phyloP scores from a whole-genome alignment of 2,888 invertebrate species.

The Drosophila bunnanda region DNA sequence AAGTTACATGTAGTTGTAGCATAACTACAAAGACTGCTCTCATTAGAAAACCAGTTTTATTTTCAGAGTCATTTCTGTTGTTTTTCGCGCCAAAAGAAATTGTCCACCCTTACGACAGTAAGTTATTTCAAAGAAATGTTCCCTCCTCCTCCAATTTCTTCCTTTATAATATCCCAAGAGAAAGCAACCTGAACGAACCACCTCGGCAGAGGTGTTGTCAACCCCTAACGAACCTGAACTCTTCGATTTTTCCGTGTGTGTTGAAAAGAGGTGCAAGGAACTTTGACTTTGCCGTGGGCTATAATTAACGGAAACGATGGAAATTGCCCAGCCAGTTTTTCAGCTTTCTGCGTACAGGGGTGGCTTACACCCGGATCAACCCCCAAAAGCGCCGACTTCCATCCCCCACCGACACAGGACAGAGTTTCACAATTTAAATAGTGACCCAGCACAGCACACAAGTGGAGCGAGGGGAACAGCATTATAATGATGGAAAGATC shows the following conservation, averaged over 20 bases:
- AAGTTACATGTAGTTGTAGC: too few relatives aligned
- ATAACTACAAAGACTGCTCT: too few relatives aligned
- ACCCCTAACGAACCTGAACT: slow-evolving; percentile 20
- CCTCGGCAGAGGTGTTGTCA: slow-evolving; percentile 4
- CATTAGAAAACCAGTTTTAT: slow-evolving; percentile 3
- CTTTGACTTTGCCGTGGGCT: slow-evolving; percentile 53
- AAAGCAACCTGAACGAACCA: slow-evolving; percentile 32
- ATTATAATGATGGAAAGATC: slow-evolving; percentile 14
- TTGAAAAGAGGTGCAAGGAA: slow-evolving; percentile 38
- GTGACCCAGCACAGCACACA: slow-evolving; percentile 30
- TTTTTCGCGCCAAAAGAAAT: slow-evolving; percentile 9
- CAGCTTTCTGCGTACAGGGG: slow-evolving; percentile 10
- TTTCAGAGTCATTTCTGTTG: not conserved
- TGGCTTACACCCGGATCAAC: slow-evolving; percentile 42
- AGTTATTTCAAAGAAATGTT: not conserved
- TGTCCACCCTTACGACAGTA: not conserved
- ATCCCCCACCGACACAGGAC: slow-evolving; percentile 26
- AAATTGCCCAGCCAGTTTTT: slow-evolving; percentile 53
- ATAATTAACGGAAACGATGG: slow-evolving; percentile 51
- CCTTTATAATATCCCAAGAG: not conserved
- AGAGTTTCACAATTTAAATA: slow-evolving; percentile 23
- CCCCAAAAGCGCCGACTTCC: slow-evolving; percentile 35
- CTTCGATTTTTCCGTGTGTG: slow-evolving; percentile 10
- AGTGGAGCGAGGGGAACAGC: slow-evolving; percentile 11
- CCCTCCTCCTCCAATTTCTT: not conserved